phyloP scores from a whole-genome alignment of 2,797 vertebrate genomes.

The Stomatorhinus walkeri region DNA sequence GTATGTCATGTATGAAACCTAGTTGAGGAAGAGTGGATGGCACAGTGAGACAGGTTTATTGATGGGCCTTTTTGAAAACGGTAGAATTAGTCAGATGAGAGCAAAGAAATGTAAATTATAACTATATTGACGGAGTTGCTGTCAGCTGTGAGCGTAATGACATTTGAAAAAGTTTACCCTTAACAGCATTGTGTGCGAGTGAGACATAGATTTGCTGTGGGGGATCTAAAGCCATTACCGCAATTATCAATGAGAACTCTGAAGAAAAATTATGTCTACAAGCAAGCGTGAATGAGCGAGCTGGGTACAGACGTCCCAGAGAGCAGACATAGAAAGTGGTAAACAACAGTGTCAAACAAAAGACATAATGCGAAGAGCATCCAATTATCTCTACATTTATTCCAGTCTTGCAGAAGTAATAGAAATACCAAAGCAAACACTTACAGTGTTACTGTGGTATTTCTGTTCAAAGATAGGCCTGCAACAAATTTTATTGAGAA shows the following conservation, averaged over 20 bases:
- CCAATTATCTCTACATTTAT: not conserved
- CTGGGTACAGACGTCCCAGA: not conserved
- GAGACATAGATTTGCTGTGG: not conserved
- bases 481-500: not conserved
- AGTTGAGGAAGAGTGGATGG: not conserved
- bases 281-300: not conserved
- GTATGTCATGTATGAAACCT: not conserved
- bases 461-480: not conserved
- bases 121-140: not conserved
- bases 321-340: not conserved
- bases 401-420: not conserved
- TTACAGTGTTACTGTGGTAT: not conserved
- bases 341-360: not conserved
- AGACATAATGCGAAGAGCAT: not conserved
- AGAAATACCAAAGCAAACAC: not conserved
- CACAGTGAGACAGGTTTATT: not conserved
- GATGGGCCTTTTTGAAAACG: not conserved
- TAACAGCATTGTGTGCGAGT: not conserved
- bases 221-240: not conserved
- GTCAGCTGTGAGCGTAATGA: not conserved
- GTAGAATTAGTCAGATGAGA: not conserved
- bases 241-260: not conserved
- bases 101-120: not conserved
- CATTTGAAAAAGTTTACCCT: not conserved
- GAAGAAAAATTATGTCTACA: not conserved